Evolutionary conservation across 2,113 vertebrate species (phyloP), one percentile per base, ranked within the genome.

Genomic region (Sebastes fasciatus): DNA sequence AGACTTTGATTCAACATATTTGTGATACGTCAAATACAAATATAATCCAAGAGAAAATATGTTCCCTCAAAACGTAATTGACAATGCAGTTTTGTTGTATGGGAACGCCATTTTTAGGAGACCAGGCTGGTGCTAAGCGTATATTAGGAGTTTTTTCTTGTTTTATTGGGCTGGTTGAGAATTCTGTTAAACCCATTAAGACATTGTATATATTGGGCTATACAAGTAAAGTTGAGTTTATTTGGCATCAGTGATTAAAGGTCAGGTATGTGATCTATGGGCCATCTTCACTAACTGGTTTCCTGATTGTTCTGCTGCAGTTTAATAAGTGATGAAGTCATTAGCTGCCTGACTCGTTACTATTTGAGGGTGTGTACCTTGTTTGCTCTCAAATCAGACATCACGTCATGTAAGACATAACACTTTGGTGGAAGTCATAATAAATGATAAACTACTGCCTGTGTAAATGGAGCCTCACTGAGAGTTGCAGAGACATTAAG

Each of bases 401-500:
- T 77, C 54, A 51, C 62, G 10, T 85, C 77, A 78, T 2, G n/a
- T 2, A 1, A 45, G 73, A 34, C 55, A 6, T 73, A 77, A 68
- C 40, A 19, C 6, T 67, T 80, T 55, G 52, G 6, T 57, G 54
- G 55, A 79, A 21, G 21, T 60, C 8, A 11, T 60, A 26, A 57
- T 63, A 70, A 46, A 71, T 17, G 23, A 84, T 19, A 0, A 76
- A 73, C 43, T 17, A 2, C 0, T 4, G 26, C 16, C 9, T 45
- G 40, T 43, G 46, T 71, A 51, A 63, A 23, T 26, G 69, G 63
- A 63, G 58, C 49, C 16, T n/a, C 49, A 0, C 23, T 1, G 58
- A 82, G 69, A 5, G 66, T 8, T 5, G 23, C 19, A 55, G 64
- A 80, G 63, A 75, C 61, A 9, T 82, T 86, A 6, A 77, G 58